A percentile compares a stretch with the other conserved stretches of the same genome.
phyloP scores from a whole-genome alignment of 2,888 invertebrate species.

The Ophion ventricosus region DNA sequence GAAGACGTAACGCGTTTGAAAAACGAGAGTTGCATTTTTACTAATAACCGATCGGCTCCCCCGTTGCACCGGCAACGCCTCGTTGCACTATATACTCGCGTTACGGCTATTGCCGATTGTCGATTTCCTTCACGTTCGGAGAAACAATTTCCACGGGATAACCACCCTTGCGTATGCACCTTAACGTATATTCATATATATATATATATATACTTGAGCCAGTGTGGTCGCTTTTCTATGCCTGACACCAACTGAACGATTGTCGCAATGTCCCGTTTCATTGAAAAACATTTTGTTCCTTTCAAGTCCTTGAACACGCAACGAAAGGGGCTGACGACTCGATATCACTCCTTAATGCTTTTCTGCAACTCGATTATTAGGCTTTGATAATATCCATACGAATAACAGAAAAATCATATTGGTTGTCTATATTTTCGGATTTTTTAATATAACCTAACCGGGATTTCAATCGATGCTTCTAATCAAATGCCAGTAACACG shows the following conservation, averaged over 20 bases:
- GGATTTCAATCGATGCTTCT: too few relatives aligned
- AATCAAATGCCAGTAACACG: too few relatives aligned
- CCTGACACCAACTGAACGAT: slow-evolving; percentile 23
- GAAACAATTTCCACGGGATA: slow-evolving; percentile 61
- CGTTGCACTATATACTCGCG: slow-evolving; percentile 58
- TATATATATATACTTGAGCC: neutral
- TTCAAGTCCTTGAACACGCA: slow-evolving; percentile 44
- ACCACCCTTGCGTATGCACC: neutral
- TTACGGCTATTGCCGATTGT: slow-evolving; percentile 39
- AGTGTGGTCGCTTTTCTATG: slow-evolving; percentile 9
- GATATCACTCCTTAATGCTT: slow-evolving; percentile 2
- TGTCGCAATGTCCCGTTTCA: slow-evolving; percentile 38
- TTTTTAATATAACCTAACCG: too few relatives aligned
- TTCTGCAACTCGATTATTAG: neutral
- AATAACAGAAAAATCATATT: too few relatives aligned
- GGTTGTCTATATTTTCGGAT: too few relatives aligned
- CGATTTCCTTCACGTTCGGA: slow-evolving; percentile 59
- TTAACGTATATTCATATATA: neutral
- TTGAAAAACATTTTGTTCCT: slow-evolving; percentile 31
- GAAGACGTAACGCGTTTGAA: slow-evolving; percentile 79
- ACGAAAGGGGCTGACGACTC: slow-evolving; percentile 16
- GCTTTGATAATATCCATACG: too few relatives aligned
- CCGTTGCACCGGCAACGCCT: slow-evolving; percentile 56
- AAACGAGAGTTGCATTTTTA: slow-evolving; percentile 74
- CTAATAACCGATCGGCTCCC: slow-evolving; percentile 63